Base-by-base conservation (phyloP, 2,888 invertebrate genomes). In the Caenorhabditis sp. region DNA sequence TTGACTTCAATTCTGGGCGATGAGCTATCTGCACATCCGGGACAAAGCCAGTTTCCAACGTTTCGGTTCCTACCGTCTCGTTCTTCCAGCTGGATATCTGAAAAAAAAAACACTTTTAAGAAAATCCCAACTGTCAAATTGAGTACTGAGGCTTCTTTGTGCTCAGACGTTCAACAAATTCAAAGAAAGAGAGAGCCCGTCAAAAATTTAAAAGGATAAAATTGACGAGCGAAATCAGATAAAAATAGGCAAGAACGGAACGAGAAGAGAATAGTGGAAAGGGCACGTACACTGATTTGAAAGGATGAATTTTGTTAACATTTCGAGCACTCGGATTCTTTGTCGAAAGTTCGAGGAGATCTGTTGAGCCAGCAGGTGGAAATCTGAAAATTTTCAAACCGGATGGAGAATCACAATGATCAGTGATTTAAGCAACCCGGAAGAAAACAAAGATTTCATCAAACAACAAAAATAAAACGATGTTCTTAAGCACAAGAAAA, bases 151-250 rank as follows among this genome's bases (percentile, higher is more conserved):
- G 12, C 38, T 38, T 38, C 38, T 38, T 38, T 38, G 47, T 47
- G 47, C 19, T 5, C 5, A 44, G 16, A 31, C 35, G 31, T n/a
- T 31, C 31, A 6, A 4, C 4, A 35, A 1, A 31, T 35, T 35
- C 19, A 35, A n/a, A n/a, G n/a, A 19, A 10, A 19, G 41, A 35
- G 19, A 3, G 14, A 35, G n/a, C n/a, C n/a, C 10, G 19, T 28
- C 38, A 38, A 38, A n/a, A 59, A 38, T 59, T 19, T 35, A 38
- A 19, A 31, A 61, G 22, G n/a, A n/a, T n/a, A n/a, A n/a, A n/a
- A n/a, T n/a, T n/a, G n/a, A 38, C n/a, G 5, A 24, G 7, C 19
- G 54, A 66, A 66, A 66, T 66, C 49, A 49, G 49, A 66, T 66
- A 31, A 66, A 49, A 49, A 35, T 51, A 66, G 66, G 12, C 24